Evolutionary conservation across 2,797 vertebrate species (phyloP).

Genomic region (Synanceia verrucosa): DNA sequence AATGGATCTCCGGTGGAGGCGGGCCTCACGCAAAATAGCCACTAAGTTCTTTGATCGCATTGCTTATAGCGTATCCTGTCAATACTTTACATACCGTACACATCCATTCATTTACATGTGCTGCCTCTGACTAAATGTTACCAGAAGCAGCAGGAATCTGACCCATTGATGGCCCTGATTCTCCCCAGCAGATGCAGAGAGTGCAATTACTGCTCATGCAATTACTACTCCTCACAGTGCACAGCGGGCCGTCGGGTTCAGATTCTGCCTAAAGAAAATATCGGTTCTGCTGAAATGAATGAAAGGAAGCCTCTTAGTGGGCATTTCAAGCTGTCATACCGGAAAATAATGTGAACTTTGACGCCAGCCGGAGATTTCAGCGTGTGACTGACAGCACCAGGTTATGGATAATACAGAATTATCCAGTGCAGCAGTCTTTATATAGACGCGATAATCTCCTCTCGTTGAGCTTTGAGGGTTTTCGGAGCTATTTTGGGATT

Average conservation of each 20-base stretch:
- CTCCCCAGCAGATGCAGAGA: slow-evolving; percentile 62
- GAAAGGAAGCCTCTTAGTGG: slow-evolving; percentile 16
- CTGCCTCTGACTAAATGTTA: slow-evolving; percentile 19
- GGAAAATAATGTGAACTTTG: slow-evolving; percentile 29
- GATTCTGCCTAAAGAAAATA: slow-evolving; percentile 20
- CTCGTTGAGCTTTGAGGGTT: slow-evolving; percentile 35
- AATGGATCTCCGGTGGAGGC: slow-evolving; percentile 30
- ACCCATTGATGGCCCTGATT: slow-evolving; percentile 51
- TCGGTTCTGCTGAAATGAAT: slow-evolving; percentile 13
- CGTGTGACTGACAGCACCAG: slow-evolving; percentile 14
- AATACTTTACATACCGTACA: neutral
- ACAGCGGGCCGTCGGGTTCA: slow-evolving; percentile 37
- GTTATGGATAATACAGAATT: neutral
- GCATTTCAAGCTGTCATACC: slow-evolving; percentile 19
- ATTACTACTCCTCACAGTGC: slow-evolving; percentile 55
- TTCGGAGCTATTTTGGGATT: slow-evolving; percentile 50
- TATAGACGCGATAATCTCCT: slow-evolving; percentile 20
- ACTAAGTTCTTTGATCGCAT: slow-evolving; percentile 7
- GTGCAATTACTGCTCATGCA: slow-evolving; percentile 68
- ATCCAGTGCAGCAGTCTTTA: slow-evolving; percentile 1
- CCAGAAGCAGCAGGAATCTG: slow-evolving; percentile 37
- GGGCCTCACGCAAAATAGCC: neutral
- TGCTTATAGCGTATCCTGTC: no score
- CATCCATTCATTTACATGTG: slow-evolving; percentile 12
- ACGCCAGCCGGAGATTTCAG: slow-evolving; percentile 8